phyloP scores from a whole-genome alignment of 2,888 invertebrate genomes.

The Anticlea derivata region DNA sequence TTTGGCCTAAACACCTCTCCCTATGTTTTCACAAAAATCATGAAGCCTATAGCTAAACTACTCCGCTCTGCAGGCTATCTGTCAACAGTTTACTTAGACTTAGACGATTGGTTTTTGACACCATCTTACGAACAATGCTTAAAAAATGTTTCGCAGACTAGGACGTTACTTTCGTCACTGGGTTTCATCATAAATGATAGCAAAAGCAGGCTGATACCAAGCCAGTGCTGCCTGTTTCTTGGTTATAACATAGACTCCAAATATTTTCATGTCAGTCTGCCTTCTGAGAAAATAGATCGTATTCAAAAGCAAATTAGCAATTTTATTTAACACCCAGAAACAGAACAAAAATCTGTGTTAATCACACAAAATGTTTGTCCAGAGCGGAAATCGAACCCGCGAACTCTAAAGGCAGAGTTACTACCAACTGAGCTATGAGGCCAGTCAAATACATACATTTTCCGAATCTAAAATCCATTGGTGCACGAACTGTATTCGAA shows the following conservation, averaged over 20 bases:
- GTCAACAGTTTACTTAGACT: background rate
- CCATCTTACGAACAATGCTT: background rate
- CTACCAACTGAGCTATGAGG: no score
- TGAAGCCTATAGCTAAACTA: background rate
- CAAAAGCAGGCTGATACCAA: background rate
- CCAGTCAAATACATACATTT: no score
- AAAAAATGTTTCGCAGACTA: background rate
- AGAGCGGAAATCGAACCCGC: no score
- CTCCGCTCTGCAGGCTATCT: background rate
- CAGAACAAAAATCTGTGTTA: no score
- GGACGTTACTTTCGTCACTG: background rate
- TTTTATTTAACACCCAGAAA: no score
- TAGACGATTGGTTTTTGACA: background rate
- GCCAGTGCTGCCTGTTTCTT: background rate
- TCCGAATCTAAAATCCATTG: no score
- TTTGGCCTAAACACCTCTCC: background rate
- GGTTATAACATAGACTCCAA: background rate
- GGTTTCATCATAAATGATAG: background rate
- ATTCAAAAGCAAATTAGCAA: background rate
- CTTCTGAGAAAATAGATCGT: background rate
- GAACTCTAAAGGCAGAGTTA: no score
- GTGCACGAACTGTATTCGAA: no score
- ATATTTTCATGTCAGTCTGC: background rate
- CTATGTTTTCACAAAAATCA: background rate
- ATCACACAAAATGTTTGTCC: no score